phyloP scores from a whole-genome alignment of 2,888 invertebrate species.

The Ormyrus thymus region DNA sequence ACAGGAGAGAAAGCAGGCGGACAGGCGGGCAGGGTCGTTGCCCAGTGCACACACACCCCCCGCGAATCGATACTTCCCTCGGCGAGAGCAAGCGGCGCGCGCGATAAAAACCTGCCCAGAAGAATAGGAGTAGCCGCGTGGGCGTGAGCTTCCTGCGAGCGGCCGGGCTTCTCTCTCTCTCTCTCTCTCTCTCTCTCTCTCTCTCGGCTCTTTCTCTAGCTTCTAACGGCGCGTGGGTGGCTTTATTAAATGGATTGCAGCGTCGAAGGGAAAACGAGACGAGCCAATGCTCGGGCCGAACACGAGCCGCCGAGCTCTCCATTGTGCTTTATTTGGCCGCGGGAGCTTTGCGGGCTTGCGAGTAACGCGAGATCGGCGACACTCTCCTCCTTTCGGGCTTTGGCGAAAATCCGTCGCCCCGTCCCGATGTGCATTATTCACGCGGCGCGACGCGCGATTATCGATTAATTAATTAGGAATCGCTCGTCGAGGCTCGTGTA shows the following conservation, averaged over 20 bases:
- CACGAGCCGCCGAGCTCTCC: no score
- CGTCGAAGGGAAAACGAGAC: constrained; percentile 15
- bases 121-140: background rate
- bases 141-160: constrained; percentile 24
- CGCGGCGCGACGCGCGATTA: no score
- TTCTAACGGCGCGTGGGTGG: background rate
- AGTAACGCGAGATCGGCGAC: no score
- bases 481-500: no score
- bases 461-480: no score
- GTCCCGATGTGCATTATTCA: no score
- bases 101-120: no score
- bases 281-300: background rate
- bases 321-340: no score
- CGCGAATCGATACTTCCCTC: constrained; percentile 42
- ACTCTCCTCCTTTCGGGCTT: no score
- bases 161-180: background rate
- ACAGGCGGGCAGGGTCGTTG: constrained; percentile 46
- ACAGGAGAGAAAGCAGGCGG: background rate
- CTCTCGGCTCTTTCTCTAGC: background rate
- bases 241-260: constrained; percentile 22
- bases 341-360: no score
- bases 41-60: constrained; percentile 13
- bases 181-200: no score
- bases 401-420: no score
- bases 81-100: constrained; percentile 40